Evolutionary conservation across 2,797 vertebrate species (phyloP), one percentile per base, ranked within the genome.

Genomic region (Phoebastria nigripes): DNA sequence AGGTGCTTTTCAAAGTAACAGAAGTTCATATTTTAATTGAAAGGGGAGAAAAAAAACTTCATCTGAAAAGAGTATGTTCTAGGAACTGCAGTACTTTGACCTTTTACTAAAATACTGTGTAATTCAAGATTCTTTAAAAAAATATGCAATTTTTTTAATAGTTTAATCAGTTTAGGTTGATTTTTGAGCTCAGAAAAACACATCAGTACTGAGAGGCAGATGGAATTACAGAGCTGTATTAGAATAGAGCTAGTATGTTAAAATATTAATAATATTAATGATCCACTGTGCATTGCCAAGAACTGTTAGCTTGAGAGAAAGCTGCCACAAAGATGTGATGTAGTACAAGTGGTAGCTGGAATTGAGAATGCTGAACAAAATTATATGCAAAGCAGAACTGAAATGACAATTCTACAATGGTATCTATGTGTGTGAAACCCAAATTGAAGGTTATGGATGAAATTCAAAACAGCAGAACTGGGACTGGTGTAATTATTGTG

Each of bases 341-440:
- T 44, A 79, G 63, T 95, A 88, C 89, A 96, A 93, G 69, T 63
- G 31, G 81, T 49, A 83, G 59, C 91, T 96, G 82, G 93, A 93
- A 74, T 14, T 92, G 54, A 83, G 85, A 93, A 49, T 80, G 62
- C 54, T 69, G 96, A 89, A 65, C 49, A 83, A 93, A 96, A 94
- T 87, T 91, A 76, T 31, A 8, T n/a, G 37, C 67, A 93, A 92
- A 95, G 39, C 79, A 91, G 78, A 95, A 73, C 71, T 52, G 65
- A 82, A 97, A 93, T 92, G 95, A 77, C 87, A 89, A 78, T 96
- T 97, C 87, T 93, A 46, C 74, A 66, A 72, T 81, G 66, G 74
- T 74, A 69, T 20, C 52, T 76, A 9, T 82, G 81, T 12, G 79
- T 84, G 58, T 80, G 82, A 88, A 90, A 74, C 49, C 46, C 74